These are phyloP conservation scores for Parnassius orleans DNA, from an alignment of 2,888 invertebrate species.

Conservation along the genomic window DNA sequence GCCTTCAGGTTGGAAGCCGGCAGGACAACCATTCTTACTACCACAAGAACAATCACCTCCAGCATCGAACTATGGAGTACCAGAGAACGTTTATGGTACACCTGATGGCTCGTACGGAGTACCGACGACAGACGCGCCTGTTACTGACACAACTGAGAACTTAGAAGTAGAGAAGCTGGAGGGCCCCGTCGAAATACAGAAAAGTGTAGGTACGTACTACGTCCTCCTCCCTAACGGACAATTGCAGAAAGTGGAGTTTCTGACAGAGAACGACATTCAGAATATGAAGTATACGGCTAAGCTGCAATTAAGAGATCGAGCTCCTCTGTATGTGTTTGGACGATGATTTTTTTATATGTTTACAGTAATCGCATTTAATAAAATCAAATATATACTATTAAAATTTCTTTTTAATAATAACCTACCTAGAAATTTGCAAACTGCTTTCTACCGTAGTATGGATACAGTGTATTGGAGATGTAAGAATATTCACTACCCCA, in stretches of 20 bases:
- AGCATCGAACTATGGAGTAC: constrained; percentile 39
- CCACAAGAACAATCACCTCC: constrained; percentile 56
- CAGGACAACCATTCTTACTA: constrained; percentile 59
- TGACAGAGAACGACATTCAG: constrained; percentile 70
- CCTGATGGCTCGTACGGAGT: constrained; percentile 48
- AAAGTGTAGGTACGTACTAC: constrained; percentile 82
- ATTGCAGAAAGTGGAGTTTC: constrained; percentile 81
- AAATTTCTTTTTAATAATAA: no score
- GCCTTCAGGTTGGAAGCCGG: constrained; percentile 70
- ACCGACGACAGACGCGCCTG: constrained; percentile 49
- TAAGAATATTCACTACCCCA: no score
- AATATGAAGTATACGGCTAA: constrained; percentile 83
- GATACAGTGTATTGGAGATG: no score
- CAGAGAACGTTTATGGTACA: constrained; percentile 54
- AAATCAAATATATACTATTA: no score
- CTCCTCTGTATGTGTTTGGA: constrained; percentile 57
- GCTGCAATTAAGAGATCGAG: constrained; percentile 73
- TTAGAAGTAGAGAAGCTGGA: constrained; percentile 60
- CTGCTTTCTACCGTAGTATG: no score
- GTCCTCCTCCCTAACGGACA: constrained; percentile 83
- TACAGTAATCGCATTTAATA: no score
- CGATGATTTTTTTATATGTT: constrained; percentile 37
- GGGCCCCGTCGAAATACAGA: constrained; percentile 64
- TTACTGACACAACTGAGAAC: constrained; percentile 50
- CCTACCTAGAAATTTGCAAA: no score